Conservation (phyloP, 2,797 vertebrate genomes). For the Dipus sagitta region DNA sequence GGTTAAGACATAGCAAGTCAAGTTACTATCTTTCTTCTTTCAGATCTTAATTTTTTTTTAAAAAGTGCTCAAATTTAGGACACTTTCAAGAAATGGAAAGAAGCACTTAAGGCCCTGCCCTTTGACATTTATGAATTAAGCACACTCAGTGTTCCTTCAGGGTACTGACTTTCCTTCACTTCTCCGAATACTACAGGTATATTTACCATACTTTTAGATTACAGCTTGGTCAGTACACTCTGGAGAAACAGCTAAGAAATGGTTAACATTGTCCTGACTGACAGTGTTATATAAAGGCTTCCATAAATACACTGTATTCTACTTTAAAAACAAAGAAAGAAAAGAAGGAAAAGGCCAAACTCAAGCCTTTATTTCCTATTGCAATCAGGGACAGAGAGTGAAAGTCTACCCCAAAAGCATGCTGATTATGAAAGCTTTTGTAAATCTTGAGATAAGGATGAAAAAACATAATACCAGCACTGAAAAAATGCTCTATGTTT, state of each 20-base stretch:
- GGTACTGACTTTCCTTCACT: neutral
- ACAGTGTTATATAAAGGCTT: neutral
- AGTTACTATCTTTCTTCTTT: neutral
- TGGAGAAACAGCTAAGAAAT: constrained; percentile 40
- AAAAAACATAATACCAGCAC: neutral
- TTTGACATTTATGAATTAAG: constrained; percentile 49
- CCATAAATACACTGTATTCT: neutral
- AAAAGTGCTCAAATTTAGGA: constrained; percentile 47
- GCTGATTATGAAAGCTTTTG: neutral
- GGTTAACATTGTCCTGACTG: neutral
- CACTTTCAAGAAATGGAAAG: constrained; percentile 32
- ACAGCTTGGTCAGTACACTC: neutral
- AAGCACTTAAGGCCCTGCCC: neutral
- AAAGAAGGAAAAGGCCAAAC: no score
- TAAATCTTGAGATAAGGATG: neutral
- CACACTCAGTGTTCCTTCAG: constrained; percentile 32
- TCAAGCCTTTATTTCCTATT: neutral
- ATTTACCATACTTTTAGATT: constrained; percentile 46
- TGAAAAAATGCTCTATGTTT: neutral
- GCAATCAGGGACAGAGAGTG: neutral
- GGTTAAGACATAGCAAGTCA: constrained; percentile 23
- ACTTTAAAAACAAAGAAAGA: neutral
- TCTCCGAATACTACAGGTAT: constrained; percentile 42
- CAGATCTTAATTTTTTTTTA: neutral
- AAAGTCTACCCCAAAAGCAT: neutral